Evolutionary conservation across 2,888 invertebrate genomes (phyloP), one percentile per base, ranked within the genome.

Genomic region (Nomada fabriciana): DNA sequence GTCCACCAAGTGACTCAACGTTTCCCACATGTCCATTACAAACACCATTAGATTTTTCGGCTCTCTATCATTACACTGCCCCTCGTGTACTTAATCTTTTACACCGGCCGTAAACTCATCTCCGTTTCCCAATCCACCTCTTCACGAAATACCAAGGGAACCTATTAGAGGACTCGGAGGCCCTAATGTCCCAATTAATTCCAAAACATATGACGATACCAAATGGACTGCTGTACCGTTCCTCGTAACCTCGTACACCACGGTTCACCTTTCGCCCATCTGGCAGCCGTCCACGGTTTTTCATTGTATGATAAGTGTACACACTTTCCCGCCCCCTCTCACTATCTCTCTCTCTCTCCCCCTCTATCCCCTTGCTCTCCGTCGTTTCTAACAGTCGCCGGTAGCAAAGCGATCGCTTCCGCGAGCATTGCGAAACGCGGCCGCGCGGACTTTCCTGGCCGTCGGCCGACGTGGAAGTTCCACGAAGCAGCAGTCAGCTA

Each of bases 391-490:
- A 64, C 57, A 20, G 23, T 53, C 52, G 18, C 36, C 43, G 67
- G 36, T 53, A 59, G 23, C 60, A 18, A 15, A 42, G 18, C 47
- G 74, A 71, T 52, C 80, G 73, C 70, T 84, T 83, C 80, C 75
- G 75, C 72, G 70, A 65, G 68, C 47, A 25, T 82, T 74, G 78
- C 76, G 74, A 73, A 78, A 83, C 63, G 50, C 64, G 43, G 60
- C 29, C 47, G 69, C 43, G 43, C 43, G 43, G 76, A 76, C 59
- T 77, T 83, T 74, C 63, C 59, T 68, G 72, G 75, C 53, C 60
- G 36, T 25, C n/a, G 53, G 76, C 25, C 52, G 68, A 71, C 65
- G 77, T 74, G 81, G 74, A 80, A 80, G 60, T 88, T 88, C 85
- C 83, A 73, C 88, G 88, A 86, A 86, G 76, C 64, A 36, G 20